A percentile compares a stretch with the other conserved stretches of the same genome.
Evolutionary conservation across 2,888 invertebrate genomes (phyloP).

Genomic region (Cordilura impudica): DNA sequence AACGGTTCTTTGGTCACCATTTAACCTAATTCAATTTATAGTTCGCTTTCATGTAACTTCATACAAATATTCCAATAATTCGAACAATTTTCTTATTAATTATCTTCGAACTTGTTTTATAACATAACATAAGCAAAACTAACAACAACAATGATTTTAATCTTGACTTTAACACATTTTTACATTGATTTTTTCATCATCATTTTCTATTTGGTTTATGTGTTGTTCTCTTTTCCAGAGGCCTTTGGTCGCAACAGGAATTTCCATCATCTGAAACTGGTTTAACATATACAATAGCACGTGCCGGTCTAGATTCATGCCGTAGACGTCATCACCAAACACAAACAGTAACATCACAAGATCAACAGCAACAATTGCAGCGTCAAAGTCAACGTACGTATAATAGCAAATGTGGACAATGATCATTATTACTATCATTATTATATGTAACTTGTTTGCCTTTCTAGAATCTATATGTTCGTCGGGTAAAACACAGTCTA

Average conservation of each 20-base stretch:
- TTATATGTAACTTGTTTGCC: constrained; percentile 51
- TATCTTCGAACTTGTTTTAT: constrained; percentile 22
- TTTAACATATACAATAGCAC: constrained; percentile 75
- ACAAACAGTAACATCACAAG: constrained; percentile 62
- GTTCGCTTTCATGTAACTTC: constrained; percentile 22
- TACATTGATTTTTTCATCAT: constrained; percentile 30
- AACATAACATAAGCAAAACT: neutral
- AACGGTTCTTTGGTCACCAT: constrained; percentile 50
- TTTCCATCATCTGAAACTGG: constrained; percentile 76
- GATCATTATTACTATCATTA: constrained; percentile 68
- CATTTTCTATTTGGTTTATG: neutral
- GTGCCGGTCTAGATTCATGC: constrained; percentile 70
- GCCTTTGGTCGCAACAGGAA: constrained; percentile 75
- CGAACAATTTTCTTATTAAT: constrained; percentile 49
- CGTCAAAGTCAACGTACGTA: constrained; percentile 68
- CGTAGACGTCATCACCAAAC: constrained; percentile 68
- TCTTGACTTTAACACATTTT: neutral
- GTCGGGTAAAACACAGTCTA: constrained; percentile 74
- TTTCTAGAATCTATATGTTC: constrained; percentile 68
- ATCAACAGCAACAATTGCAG: constrained; percentile 68
- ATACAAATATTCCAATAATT: constrained; percentile 58
- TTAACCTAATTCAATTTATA: constrained; percentile 35
- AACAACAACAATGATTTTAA: neutral
- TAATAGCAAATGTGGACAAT: constrained; percentile 47
- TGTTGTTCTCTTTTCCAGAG: too few species aligned